Base-by-base conservation (phyloP, 2,888 invertebrate species). In the Tigriopus californicus region DNA sequence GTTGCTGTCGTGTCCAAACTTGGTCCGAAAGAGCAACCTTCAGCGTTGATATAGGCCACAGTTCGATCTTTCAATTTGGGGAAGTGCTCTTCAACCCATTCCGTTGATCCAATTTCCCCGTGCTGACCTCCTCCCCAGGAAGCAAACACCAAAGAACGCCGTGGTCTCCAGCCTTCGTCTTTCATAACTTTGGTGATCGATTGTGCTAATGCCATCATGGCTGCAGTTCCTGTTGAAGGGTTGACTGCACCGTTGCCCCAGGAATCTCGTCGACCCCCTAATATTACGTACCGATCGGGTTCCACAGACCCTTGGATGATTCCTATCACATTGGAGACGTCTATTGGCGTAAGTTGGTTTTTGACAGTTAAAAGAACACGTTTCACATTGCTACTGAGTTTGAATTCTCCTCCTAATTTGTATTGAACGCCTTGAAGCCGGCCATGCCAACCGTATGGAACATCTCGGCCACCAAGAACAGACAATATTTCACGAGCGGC, bases 201-300 rank as follows among this genome's bases (percentile, higher is more conserved):
- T 40, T 15, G n/a, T 13, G 41, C 41, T 15, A 54, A 6, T 33
- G n/a, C 18, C 15, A 54, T 22, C 20, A 54, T 54, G 8, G 41
- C 54, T 6, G 54, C n/a, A n/a, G 41, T 40, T 18, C 54, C 54
- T 13, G 8, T 3, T 6, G 41, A 54, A 1, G 54, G 41, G 15
- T 54, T 41, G 15, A 18, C 22, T 13, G 40, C 41, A 25, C 41
- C 41, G 15, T 41, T 15, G 5, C 15, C 42, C 54, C 15, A 20
- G 10, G 54, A 40, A 54, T 40, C 54, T 24, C 54, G 12, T 13
- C 41, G 40, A 15, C 15, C 41, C 10, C 60, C 63, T 13, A 55
- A 40, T 11, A 63, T 61, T 22, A 63, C 55, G 54, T 63, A 62
- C 18, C 63, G 55, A 55, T 63, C 63, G 1, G 63, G 63, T 51